Percentiles rank a stretch among this genome's conserved stretches.
These are phyloP conservation scores for Marcusenius ussheri DNA, from an alignment of 2,113 vertebrate genomes.

Conservation along the genomic window DNA sequence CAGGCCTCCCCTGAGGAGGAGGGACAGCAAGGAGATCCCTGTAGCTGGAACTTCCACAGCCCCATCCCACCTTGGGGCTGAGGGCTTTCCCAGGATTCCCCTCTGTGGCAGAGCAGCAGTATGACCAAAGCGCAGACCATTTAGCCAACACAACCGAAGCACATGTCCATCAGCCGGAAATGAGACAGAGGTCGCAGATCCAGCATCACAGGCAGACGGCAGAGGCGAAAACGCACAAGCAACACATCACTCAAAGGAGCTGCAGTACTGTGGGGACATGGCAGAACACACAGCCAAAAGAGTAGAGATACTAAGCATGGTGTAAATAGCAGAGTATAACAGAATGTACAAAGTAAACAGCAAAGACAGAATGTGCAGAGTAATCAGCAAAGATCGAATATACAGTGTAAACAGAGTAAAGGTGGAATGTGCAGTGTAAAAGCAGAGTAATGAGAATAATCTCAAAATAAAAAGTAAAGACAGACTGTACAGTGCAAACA, in stretches of 20 bases:
- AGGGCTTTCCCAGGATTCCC: not conserved
- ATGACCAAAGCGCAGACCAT: not conserved
- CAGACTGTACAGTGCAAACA: not conserved
- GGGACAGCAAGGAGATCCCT: not conserved
- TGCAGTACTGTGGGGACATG: not conserved
- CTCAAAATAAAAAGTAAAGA: not conserved
- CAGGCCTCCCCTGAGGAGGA: not conserved
- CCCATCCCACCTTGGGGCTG: not conserved
- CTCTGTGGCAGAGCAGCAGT: not conserved
- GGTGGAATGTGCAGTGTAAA: not conserved
- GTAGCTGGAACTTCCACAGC: not conserved
- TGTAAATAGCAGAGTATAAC: not conserved
- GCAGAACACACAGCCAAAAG: not conserved
- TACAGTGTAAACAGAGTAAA: not conserved
- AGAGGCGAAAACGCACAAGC: not conserved
- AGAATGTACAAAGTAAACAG: not conserved
- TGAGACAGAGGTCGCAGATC: not conserved
- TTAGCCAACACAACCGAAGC: not conserved
- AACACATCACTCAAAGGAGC: not conserved
- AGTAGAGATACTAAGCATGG: not conserved
- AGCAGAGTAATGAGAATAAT: not conserved
- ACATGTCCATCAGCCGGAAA: not conserved
- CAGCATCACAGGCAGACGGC: not conserved
- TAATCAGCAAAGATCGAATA: not conserved
- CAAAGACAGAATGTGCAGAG: not conserved